Base-by-base conservation (phyloP, 2,797 vertebrate species). In the Anas acuta region DNA sequence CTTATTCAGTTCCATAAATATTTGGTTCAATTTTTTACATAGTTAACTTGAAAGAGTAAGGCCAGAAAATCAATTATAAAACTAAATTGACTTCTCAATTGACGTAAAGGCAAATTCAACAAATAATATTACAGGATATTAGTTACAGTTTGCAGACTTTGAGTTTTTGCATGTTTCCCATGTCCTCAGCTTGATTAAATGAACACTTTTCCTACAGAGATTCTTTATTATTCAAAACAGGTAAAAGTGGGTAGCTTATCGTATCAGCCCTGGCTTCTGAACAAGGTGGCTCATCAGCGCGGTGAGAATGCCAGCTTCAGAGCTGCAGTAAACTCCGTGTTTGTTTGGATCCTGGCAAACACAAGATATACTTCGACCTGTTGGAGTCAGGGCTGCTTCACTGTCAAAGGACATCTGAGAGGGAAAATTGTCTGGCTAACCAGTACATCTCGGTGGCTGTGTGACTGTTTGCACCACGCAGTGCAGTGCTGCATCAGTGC, bases 51-150 rank as follows among this genome's bases (percentile, higher is more conserved):
- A 96, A 97, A 97, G 95, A 95, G 84, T 91, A 85, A 94, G 84
- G 90, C 94, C 96, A 96, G 92, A 96, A 97, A 97, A 96, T 96
- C 96, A 97, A 96, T 96, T 97, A 96, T 85, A 94, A 94, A 96
- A 95, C 95, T 96, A 96, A 95, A 95, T 96, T 96, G 94, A 94
- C 96, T 97, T 97, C 94, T 96, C 96, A 96, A 95, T 89, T 93
- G 96, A 96, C 81, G 37, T 96, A 96, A 95, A 95, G 92, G 92
- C 91, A 97, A 96, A 96, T 94, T 82, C 92, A 93, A 96, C 95
- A 97, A 97, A 96, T 95, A 96, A 89, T 72, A 95, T 93, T 96
- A 94, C 88, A 93, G 90, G 94, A 95, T 95, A 95, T 97, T 96
- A 97, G 96, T 94, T 96, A 96, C 95, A 95, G 95, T 92, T 96